Base-by-base conservation (phyloP, 2,797 vertebrate species). In the Intellagama lesueurii region DNA sequence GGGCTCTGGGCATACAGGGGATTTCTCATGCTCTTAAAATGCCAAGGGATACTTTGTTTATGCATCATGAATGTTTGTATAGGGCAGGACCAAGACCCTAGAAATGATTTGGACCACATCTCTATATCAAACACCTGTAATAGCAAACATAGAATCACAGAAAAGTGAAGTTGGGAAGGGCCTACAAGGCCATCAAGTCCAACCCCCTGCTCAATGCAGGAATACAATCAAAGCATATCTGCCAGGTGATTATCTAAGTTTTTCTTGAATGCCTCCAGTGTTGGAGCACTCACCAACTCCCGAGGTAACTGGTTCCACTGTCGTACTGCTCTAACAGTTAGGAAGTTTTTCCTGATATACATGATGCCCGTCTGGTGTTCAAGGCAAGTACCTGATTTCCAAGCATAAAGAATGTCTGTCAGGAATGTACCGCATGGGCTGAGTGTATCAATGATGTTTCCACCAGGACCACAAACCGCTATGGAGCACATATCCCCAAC, bases 381-480 rank as follows among this genome's bases (percentile, higher is more conserved):
- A 89, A 28, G 17, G 22, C 19, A 84, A 30, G 30, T 95, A 95
- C 95, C 94, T 96, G 90, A 6, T 86, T 32, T 52, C 9, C 28
- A 9, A 73, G n/a, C 26, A 35, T 72, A 32, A 56, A 86, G 85
- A 75, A 91, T 86, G 90, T 83, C 3, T 86, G 83, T 88, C 1
- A 92, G 11, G 19, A 56, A 22, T 70, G 84, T 82, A 87, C 40
- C 89, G 83, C 95, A 96, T 5, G n/a, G 75, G 7, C 72, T 68
- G 7, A 81, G 7, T 8, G 76, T 92, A 87, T 64, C 90, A 66
- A 94, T 90, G 60, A 95, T 90, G 32, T 81, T 70, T 72, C 95
- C 96, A 0, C 91, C 5, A 44, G 88, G 83, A 28, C 92, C 91
- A 0, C 96, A 96, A 52, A 95, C 70, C 88, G 90, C 95, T 69